A percentile compares a stretch with the other conserved stretches of the same genome.
These are phyloP conservation scores for Serilophus lunatus DNA, from an alignment of 2,113 vertebrate genomes.

Conservation along the genomic window DNA sequence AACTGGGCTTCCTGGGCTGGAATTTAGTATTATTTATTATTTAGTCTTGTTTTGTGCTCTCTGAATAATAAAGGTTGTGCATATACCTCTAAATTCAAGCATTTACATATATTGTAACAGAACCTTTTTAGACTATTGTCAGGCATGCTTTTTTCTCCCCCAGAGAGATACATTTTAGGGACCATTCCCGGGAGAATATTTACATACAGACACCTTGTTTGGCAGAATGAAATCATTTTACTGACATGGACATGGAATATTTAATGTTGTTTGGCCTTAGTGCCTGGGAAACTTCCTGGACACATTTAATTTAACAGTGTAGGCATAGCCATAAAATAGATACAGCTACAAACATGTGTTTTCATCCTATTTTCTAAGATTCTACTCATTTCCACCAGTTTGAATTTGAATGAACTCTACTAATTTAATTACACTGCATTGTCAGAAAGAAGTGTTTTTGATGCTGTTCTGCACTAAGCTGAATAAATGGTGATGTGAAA, in stretches of 20 bases:
- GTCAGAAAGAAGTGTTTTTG: background rate
- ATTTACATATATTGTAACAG: background rate
- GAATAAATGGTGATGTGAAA: background rate
- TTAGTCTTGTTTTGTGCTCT: background rate
- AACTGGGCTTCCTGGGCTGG: background rate
- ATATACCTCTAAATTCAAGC: background rate
- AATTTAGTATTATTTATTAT: too few species aligned
- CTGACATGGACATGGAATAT: background rate
- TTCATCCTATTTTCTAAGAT: background rate
- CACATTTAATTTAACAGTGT: background rate
- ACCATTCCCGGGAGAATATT: background rate
- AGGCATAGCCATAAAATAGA: background rate
- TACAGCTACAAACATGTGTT: background rate
- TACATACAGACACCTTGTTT: background rate
- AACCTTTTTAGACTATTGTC: background rate
- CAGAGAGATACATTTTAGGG: background rate
- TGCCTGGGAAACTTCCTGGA: background rate
- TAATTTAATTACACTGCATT: background rate
- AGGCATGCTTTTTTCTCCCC: background rate
- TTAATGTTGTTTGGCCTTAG: background rate
- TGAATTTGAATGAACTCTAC: background rate
- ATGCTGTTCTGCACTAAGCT: background rate
- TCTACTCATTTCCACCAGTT: background rate
- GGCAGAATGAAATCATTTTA: background rate
- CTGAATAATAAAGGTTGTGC: background rate